A percentile compares a stretch with the other conserved stretches of the same genome.
These are phyloP conservation scores for Astreopora myriophthalma DNA, from an alignment of 64 coral and sea anemone species.

Conservation along the genomic window DNA sequence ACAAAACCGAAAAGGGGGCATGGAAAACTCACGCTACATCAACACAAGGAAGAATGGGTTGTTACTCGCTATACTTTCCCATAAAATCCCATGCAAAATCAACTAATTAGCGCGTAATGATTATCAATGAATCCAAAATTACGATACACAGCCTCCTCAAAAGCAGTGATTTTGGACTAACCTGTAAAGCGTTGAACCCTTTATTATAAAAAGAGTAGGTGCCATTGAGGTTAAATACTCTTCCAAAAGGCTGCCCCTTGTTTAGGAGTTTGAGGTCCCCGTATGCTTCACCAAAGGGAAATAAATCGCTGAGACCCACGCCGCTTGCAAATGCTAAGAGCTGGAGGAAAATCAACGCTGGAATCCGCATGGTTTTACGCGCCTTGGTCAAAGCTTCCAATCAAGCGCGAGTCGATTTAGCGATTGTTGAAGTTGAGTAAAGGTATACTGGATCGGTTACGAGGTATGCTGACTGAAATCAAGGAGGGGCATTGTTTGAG, in stretches of 20 bases:
- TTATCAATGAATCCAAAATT: background rate
- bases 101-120: background rate
- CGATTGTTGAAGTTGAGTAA: background rate
- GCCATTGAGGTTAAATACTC: background rate
- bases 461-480: background rate
- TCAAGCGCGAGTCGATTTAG: background rate
- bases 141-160: background rate
- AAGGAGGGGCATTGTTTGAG: constrained; percentile 24
- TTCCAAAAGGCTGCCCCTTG: background rate
- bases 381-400: background rate
- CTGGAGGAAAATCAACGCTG: background rate
- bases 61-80: background rate
- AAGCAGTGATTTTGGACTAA: background rate
- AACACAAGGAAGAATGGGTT: background rate
- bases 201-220: constrained; percentile 27
- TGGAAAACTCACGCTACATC: background rate
- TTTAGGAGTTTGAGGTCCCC: background rate
- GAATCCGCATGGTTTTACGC: background rate
- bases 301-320: background rate
- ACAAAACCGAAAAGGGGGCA: background rate
- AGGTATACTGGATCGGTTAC: constrained; percentile 4
- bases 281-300: constrained; percentile 5
- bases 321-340: background rate
- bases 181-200: background rate
- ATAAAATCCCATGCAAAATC: background rate